Conservation (phyloP, 1,140 invertebrate genomes). For the Pseudomyrmex dendroicus region DNA sequence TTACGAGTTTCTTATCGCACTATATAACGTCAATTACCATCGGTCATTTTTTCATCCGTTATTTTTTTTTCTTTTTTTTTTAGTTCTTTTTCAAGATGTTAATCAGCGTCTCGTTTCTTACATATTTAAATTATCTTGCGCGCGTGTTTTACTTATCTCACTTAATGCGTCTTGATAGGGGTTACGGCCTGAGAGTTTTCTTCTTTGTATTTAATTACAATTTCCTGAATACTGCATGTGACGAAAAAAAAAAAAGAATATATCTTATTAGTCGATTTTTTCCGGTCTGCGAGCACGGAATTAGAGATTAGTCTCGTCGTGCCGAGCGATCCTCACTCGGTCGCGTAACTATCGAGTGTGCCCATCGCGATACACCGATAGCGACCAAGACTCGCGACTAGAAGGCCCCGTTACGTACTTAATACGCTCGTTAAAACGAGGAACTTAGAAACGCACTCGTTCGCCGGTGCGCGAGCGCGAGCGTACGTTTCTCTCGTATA, state of each 20-base stretch:
- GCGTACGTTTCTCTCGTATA: constrained; percentile 22
- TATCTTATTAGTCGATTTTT: constrained; percentile 39
- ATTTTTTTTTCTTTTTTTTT: constrained; percentile 21
- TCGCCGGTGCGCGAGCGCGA: constrained; percentile 1
- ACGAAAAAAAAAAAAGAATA: not conserved
- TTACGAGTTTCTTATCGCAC: not conserved
- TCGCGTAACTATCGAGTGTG: constrained; percentile 53
- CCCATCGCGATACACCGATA: constrained; percentile 54
- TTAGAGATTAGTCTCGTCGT: constrained; percentile 43
- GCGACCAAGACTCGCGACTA: constrained; percentile 21
- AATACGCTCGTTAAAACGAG: constrained; percentile 60
- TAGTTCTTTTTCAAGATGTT: not conserved
- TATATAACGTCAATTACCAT: not conserved
- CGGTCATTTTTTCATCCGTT: not conserved
- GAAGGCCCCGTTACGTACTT: constrained; percentile 56
- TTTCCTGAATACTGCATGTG: too few species aligned
- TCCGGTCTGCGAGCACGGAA: constrained; percentile 27
- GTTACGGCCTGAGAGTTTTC: not conserved
- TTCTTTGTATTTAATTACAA: not conserved
- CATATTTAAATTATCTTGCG: not conserved
- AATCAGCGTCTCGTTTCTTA: not conserved
- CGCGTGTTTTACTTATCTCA: not conserved
- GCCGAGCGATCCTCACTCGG: constrained; percentile 27
- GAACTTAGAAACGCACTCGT: constrained; percentile 53
- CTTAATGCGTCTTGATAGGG: not conserved